Base-by-base conservation (phyloP, 2,113 vertebrate species). In the Menura novaehollandiae region DNA sequence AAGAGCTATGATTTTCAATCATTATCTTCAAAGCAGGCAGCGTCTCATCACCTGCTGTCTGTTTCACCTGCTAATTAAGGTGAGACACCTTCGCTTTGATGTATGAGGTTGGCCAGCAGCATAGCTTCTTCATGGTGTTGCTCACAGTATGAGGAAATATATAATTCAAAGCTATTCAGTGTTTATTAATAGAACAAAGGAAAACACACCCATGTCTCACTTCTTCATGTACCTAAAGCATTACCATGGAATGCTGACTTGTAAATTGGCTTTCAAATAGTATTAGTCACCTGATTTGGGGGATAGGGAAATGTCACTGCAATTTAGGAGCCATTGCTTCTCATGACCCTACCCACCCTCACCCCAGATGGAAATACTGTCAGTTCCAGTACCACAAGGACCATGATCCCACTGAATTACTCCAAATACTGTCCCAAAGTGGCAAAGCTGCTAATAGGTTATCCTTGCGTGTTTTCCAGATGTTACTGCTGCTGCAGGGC, bases 11-110 rank as follows among this genome's bases (percentile, higher is more conserved):
- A 83, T 93, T 93, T 85, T 95, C 93, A 87, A 84, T 91, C 10
- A 35, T 97, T 95, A 94, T 96, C 95, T 97, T 97, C 94, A 93
- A 94, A 88, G 92, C 78, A 92, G 72, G 66, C 39, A 94, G 63
- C 66, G 41, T 59, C 88, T 88, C 24, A 1, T 94, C 95, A 97
- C 92, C 92, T 93, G 89, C 56, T 67, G 27, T 44, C 59, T 73
- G 84, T 79, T 97, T 94, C 55, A 95, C 88, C 92, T 96, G 80
- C 67, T 91, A 97, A 78, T 96, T 97, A 96, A 90, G 74, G 62
- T 76, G 59, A 44, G 66, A 88, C 30, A 64, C 7, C 27, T 12
- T 78, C 39, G 44, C 96, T 97, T 97, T 95, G 96, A 97, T 95
- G 95, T 97, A 68, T 21, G 78, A 82, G 60, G 64, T 60, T 80